Evolutionary conservation across 1,140 invertebrate species (phyloP).

Genomic region (Phthorimaea operculella): DNA sequence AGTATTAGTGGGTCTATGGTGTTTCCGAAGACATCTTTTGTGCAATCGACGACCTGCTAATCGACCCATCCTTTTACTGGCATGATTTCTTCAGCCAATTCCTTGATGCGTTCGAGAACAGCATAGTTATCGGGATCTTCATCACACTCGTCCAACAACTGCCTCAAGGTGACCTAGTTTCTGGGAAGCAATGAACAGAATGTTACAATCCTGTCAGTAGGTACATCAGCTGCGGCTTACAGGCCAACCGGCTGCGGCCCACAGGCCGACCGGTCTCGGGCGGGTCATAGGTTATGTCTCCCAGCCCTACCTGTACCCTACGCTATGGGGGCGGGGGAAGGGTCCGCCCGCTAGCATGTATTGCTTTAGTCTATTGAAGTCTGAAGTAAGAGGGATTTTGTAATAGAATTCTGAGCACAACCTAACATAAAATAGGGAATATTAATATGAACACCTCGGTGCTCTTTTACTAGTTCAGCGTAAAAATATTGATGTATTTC

Average conservation of each 20-base stretch:
- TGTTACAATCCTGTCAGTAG: not conserved
- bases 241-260: not conserved
- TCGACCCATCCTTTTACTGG: slow-evolving; percentile 6
- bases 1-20: slow-evolving; percentile 17
- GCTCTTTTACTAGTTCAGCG: too few species aligned
- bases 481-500: too few species aligned
- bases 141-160: not conserved
- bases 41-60: not conserved
- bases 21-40: slow-evolving; percentile 1
- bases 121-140: not conserved
- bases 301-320: not conserved
- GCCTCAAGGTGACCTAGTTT: not conserved
- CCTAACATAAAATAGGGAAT: too few species aligned
- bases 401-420: not conserved
- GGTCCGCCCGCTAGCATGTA: not conserved
- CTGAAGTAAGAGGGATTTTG: not conserved
- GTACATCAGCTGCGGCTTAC: not conserved
- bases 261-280: not conserved
- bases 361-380: not conserved
- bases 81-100: not conserved
- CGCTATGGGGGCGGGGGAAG: not conserved
- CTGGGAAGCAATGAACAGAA: not conserved
- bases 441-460: too few species aligned
- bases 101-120: not conserved
- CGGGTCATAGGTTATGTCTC: not conserved